Percentiles rank a stretch among this genome's conserved stretches.
phyloP scores from a whole-genome alignment of 2,888 invertebrate species.

The Syrista parreyssii region DNA sequence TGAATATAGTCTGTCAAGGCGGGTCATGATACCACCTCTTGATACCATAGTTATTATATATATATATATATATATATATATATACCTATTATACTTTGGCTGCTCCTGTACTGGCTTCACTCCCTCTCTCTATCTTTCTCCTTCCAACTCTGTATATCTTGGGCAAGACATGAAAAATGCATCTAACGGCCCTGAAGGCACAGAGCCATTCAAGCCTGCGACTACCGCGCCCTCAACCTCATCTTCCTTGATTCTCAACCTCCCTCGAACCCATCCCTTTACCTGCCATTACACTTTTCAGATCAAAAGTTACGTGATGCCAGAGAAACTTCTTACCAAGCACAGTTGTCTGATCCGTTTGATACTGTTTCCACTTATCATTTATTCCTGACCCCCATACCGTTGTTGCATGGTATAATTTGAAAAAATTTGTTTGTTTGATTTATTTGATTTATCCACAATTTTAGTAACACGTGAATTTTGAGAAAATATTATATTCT shows the following conservation, averaged over 20 bases:
- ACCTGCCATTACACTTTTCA: constrained; percentile 58
- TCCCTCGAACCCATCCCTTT: constrained; percentile 21
- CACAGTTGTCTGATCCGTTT: not conserved
- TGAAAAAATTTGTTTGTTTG: no score
- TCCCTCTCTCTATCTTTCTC: not conserved
- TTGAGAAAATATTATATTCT: not conserved
- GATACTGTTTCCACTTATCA: not conserved
- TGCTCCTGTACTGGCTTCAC: not conserved
- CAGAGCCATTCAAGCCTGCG: constrained; percentile 57
- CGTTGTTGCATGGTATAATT: no score
- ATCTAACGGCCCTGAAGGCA: constrained; percentile 58
- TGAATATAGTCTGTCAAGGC: constrained; percentile 42
- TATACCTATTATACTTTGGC: constrained; percentile 16
- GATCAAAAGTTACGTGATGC: constrained; percentile 61
- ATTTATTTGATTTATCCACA: not conserved
- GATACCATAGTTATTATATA: constrained; percentile 16
- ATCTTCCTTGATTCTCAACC: not conserved
- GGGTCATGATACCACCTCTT: constrained; percentile 21
- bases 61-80: no score
- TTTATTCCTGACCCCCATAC: not conserved
- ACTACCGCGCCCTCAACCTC: constrained; percentile 29
- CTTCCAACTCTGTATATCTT: constrained; percentile 42
- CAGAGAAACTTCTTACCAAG: constrained; percentile 34
- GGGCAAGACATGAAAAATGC: constrained; percentile 63
- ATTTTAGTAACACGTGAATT: not conserved